Evolutionary conservation across 2,888 invertebrate genomes (phyloP).

Genomic region (Osedax fenrisi): DNA sequence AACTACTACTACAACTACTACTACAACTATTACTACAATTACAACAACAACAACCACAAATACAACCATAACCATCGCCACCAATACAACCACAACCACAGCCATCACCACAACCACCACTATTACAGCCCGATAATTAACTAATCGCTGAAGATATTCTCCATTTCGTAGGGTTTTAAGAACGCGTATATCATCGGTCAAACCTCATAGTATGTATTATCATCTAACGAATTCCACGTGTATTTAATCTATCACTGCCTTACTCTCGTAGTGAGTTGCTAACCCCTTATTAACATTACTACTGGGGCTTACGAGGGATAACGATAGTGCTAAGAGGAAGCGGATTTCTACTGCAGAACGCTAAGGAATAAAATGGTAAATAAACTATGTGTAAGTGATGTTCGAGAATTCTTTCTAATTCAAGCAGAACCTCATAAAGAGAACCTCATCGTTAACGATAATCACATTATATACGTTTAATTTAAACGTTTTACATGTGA

Average conservation of each 20-base stretch:
- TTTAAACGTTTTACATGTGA: no score
- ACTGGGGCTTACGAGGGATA: slow-evolving; percentile 90
- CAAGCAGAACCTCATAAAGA: slow-evolving; percentile 57
- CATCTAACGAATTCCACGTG: slow-evolving; percentile 58
- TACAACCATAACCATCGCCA: no score
- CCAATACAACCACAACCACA: no score
- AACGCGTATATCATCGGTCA: slow-evolving; percentile 64
- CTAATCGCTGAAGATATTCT: slow-evolving; percentile 77
- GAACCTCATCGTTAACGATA: slow-evolving; percentile 60
- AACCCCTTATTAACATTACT: slow-evolving; percentile 86
- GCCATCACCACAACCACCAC: no score
- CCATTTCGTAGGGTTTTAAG: slow-evolving; percentile 73
- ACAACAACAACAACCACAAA: no score
- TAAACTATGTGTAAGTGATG: no score
- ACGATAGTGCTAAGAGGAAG: slow-evolving; percentile 71
- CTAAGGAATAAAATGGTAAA: no score
- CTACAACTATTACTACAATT: no score
- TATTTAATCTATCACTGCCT: background rate
- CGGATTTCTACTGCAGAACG: slow-evolving; percentile 57
- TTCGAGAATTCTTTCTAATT: slow-evolving; percentile 56
- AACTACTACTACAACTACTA: no score
- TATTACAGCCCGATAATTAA: slow-evolving; percentile 67
- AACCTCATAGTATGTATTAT: slow-evolving; percentile 78
- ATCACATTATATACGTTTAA: slow-evolving; percentile 64
- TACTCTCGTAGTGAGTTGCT: slow-evolving; percentile 59